phyloP scores from a whole-genome alignment of 1,140 invertebrate genomes.

The Bombus fervidus region DNA sequence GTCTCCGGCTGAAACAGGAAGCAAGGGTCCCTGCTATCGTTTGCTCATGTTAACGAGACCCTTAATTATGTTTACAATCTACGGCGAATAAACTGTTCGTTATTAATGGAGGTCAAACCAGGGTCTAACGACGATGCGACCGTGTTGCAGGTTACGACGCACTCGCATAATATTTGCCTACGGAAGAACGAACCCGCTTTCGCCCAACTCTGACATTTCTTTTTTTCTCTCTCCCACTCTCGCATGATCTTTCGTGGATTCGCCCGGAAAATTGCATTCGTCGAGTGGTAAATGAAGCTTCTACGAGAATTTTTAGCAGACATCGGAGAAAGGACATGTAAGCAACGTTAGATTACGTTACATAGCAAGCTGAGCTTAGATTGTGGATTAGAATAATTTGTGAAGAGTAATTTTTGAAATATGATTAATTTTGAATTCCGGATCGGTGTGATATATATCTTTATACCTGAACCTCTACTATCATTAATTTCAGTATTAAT shows the following conservation, averaged over 20 bases:
- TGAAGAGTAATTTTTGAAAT: not conserved
- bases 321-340: not conserved
- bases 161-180: conserved; percentile 41
- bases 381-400: not conserved
- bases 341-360: not conserved
- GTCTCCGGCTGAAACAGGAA: conserved; percentile 54
- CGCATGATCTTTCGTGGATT: not conserved
- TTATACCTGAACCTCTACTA: too few species aligned
- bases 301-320: not conserved
- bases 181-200: not conserved
- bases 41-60: conserved; percentile 69
- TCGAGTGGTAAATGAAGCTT: not conserved
- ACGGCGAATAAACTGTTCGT: conserved; percentile 63
- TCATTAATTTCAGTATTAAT: too few species aligned
- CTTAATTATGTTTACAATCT: conserved; percentile 72
- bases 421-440: not conserved
- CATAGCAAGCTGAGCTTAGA: not conserved
- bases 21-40: conserved; percentile 56
- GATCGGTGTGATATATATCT: not conserved
- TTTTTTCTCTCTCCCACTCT: too few species aligned
- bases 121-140: conserved; percentile 20
- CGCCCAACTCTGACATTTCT: not conserved
- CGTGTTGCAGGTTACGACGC: conserved; percentile 39
- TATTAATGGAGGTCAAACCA: conserved; percentile 67
- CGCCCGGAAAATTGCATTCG: not conserved